Conservation (phyloP, 2,113 vertebrate species). For the Dromiciops gliroides region DNA sequence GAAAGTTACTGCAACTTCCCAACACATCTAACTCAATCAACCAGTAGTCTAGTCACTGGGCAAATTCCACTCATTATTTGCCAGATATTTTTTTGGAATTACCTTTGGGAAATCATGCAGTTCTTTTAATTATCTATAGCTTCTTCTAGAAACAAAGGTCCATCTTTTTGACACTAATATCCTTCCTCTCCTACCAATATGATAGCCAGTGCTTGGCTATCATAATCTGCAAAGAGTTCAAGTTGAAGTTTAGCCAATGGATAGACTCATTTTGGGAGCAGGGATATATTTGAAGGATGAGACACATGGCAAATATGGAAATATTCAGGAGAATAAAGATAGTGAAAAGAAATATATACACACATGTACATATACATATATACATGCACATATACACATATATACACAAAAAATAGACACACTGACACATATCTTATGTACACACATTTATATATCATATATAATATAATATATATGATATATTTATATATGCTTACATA, state of each 20-base stretch:
- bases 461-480: too few relatives aligned
- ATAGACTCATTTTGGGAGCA: background rate
- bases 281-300: background rate
- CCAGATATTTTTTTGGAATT: background rate
- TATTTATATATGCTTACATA: too few relatives aligned
- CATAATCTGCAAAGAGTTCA: background rate
- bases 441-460: too few relatives aligned
- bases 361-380: too few relatives aligned
- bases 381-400: too few relatives aligned
- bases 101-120: background rate
- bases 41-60: background rate
- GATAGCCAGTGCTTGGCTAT: background rate
- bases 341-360: too few relatives aligned
- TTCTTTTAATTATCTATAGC: background rate
- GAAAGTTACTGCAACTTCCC: background rate
- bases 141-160: background rate
- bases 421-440: too few relatives aligned
- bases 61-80: background rate
- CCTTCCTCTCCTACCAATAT: background rate
- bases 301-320: too few relatives aligned
- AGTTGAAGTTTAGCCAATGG: background rate
- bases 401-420: too few relatives aligned
- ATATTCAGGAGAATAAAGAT: background rate
- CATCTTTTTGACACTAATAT: background rate
- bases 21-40: background rate